Evolutionary conservation across 2,888 invertebrate species (phyloP), one percentile per base, ranked within the genome.

Genomic region (Drosophila ustulata): DNA sequence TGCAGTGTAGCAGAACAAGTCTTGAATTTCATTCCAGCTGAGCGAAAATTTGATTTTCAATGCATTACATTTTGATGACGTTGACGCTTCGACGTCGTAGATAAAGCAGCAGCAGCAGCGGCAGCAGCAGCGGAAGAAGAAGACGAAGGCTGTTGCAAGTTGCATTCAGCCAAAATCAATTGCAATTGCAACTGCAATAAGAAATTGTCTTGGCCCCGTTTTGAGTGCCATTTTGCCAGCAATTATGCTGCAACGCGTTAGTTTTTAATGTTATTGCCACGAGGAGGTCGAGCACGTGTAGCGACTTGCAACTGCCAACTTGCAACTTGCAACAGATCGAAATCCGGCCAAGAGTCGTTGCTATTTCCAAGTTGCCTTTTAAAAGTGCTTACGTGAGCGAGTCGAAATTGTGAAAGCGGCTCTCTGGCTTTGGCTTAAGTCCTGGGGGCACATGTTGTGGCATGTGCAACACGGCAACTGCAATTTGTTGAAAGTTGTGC

Each of bases 381-480:
- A 61, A 63, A 63, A 69, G 71, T 37, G 69, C 69, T 73, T 74
- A 74, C 79, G 76, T 84, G 82, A 63, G 76, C 70, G 34, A 46
- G 66, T 47, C 53, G 79, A 72, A 83, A 83, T 78, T 68, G 75
- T 61, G 64, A 62, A 62, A 53, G 37, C 34, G 37, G 61, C 55
- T 23, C 3, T 23, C 3, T 9, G 46, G 25, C 55, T 39, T 18
- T 13, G 37, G 7, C 71, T 70, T 43, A 59, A 53, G 45, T 50
- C 49, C 66, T 30, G 39, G 34, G 62, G 59, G 51, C 66, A 68
- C 66, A 68, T 78, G 69, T 57, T 63, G 66, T 51, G 63, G 66
- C 63, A 67, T 41, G 69, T 69, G 74, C 74, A 70, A 23, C 41
- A 30, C 30, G 13, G 37, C 75, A 56, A 61, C 61, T 46, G 37